Base-by-base conservation (phyloP, 92 coral and sea anemone species). In the Pocillopora grandis region DNA sequence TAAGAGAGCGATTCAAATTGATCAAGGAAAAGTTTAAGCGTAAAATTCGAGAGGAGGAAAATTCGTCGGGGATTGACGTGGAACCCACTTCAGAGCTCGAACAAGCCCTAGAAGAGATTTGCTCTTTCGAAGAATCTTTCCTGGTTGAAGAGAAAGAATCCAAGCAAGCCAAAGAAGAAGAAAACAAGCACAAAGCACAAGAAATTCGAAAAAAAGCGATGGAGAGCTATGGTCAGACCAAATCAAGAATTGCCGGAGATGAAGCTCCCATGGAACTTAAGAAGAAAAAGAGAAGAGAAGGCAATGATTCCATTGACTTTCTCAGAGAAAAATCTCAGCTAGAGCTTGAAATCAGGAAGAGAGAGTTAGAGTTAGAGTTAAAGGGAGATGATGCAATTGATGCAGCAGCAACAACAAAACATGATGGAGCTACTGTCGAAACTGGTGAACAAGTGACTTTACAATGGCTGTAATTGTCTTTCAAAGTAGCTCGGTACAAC, bases 1-100 rank as follows among this genome's bases (percentile, higher is more conserved):
- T 27, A 27, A 27, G 27, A 27, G 27, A 27, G 27, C 1, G 1
- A 27, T 27, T 27, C 27, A 27, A 27, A 27, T 27, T 27, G 27
- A 27, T 27, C 27, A 27, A 27, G 27, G 27, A 27, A 72, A 81
- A 72, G 69, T 71, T 77, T 12, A 75, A 80, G 68, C 63, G 75
- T 56, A 88, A 91, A 71, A 76, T 85, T 20, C 79, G 66, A 66
- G 68, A 85, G 56, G 90, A 91, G 70, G 85, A 87, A 84, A 78
- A 67, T 19, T 85, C 88, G 52, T 77, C 83, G 80, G 93, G 91
- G 8, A 87, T 80, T 16, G 89, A 87, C 5, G 63, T 76, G 37
- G 87, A 87, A 12, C 85, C 81, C 90, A 64, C 35, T 42, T 77
- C 85, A 9, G 94, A 91, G 33, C 80, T 36, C 83, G 66, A 23